These are phyloP conservation scores for Eupithecia tripunctaria DNA, from an alignment of 2,888 invertebrate species.

Conservation along the genomic window DNA sequence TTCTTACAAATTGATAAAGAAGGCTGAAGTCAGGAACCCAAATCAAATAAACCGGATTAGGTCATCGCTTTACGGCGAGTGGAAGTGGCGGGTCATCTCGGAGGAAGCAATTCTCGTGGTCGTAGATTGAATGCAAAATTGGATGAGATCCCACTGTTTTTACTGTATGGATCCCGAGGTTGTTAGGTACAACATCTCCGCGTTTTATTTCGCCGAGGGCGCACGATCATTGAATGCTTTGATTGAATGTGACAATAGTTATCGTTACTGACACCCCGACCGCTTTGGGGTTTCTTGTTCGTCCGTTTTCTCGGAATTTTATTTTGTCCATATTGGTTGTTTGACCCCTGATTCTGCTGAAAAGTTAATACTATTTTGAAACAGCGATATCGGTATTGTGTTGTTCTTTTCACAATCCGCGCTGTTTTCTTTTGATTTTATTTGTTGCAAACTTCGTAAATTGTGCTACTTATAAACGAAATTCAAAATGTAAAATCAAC, in stretches of 20 bases:
- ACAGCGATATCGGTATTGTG: slow-evolving; percentile 6
- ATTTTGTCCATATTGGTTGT: slow-evolving; percentile 57
- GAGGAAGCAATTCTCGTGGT: slow-evolving; percentile 81
- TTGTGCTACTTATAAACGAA: not conserved
- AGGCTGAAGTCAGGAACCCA: slow-evolving; percentile 74
- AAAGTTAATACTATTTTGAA: slow-evolving; percentile 48
- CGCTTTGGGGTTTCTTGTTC: slow-evolving; percentile 61
- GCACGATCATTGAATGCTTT: slow-evolving; percentile 73
- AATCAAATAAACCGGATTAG: slow-evolving; percentile 83
- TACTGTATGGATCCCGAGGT: slow-evolving; percentile 75
- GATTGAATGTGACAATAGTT: slow-evolving; percentile 82
- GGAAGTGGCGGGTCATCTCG: slow-evolving; percentile 82
- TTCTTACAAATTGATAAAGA: slow-evolving; percentile 73
- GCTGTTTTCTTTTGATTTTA: slow-evolving; percentile 5
- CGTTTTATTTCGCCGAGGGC: slow-evolving; percentile 75
- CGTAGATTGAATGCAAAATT: slow-evolving; percentile 85
- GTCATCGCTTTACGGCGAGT: slow-evolving; percentile 81
- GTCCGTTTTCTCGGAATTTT: slow-evolving; percentile 58
- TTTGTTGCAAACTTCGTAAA: not conserved
- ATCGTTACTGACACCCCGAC: slow-evolving; percentile 70
- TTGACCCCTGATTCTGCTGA: slow-evolving; percentile 52
- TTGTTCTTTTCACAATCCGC: slow-evolving; percentile 6
- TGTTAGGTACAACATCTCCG: slow-evolving; percentile 67
- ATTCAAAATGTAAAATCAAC: slow-evolving; percentile 13
- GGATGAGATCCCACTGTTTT: slow-evolving; percentile 82